Base-by-base conservation (phyloP, 2,888 invertebrate genomes). In the Oligia latruncula region DNA sequence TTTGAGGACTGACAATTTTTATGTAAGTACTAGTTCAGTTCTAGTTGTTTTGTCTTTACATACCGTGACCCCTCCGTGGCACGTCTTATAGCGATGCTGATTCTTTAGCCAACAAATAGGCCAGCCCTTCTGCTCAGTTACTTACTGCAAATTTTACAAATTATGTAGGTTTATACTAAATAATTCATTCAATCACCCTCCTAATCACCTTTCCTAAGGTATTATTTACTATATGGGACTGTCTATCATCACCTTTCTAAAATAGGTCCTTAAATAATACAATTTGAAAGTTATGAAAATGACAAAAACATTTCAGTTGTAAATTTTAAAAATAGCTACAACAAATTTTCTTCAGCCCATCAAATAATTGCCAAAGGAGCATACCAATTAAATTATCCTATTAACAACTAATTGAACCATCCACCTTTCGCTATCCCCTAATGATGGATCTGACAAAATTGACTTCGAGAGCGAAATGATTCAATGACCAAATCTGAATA, bases 401-500 rank as follows among this genome's bases (percentile, higher is more conserved):
- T 78, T 66, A 75, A 23, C 9, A 62, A 60, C 46, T 75, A 87
- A 87, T 78, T 87, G 74, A 67, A 73, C 35, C 46, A 52, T 71
- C 72, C 71, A 72, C 52, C 64, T 77, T 74, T 84, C 81, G 81
- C 68, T 72, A 62, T 80, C 20, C 2, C 20, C 49, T 62, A 46
- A 40, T 17, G 70, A 70, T 46, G n/a, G 29, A 49, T 6, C 71
- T 70, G 78, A 49, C 71, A 81, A 77, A 88, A 73, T 80, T 75
- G 35, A 73, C 77, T 84, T 67, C 64, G 43, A 80, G 74, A 86
- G 35, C 43, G 73, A 80, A 87, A 79, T 87, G 79, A 83, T 87
- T 82, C 72, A 83, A 83, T 83, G 82, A 72, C 66, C 76, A 81
- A 81, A 82, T 75, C 64, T 70, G 78, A 86, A 84, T 88, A 86